phyloP scores from a whole-genome alignment of 1,140 invertebrate species.

The Thrips palmi region DNA sequence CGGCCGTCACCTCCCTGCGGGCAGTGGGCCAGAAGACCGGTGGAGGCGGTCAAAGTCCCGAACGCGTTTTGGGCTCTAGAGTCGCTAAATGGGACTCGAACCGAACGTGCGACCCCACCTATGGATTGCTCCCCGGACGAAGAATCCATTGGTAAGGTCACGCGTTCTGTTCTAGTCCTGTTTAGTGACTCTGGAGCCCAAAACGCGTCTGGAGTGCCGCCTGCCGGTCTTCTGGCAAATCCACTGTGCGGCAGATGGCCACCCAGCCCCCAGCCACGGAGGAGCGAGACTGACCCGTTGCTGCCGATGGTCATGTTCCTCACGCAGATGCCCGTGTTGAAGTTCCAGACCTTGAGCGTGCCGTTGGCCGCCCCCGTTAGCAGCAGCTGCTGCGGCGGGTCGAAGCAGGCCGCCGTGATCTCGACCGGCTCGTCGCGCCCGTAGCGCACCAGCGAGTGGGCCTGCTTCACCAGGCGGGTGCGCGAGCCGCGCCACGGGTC shows the following conservation, averaged over 20 bases:
- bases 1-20: conserved; percentile 22
- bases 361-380: conserved; percentile 43
- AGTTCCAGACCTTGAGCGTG: conserved; percentile 52
- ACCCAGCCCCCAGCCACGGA: neutral
- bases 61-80: neutral
- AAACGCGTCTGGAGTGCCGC: too few relatives aligned
- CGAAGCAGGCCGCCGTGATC: conserved; percentile 58
- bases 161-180: too few relatives aligned
- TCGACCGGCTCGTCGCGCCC: conserved; percentile 40
- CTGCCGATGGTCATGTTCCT: conserved; percentile 37
- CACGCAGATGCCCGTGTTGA: conserved; percentile 49
- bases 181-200: too few relatives aligned
- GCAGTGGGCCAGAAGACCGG: too few relatives aligned
- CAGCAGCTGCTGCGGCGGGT: conserved; percentile 43
- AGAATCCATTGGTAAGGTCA: too few relatives aligned
- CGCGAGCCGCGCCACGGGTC: conserved; percentile 39
- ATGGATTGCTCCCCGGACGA: too few relatives aligned
- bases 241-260: too few relatives aligned
- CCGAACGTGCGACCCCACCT: too few relatives aligned
- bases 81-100: too few relatives aligned
- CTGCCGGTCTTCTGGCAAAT: too few relatives aligned
- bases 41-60: too few relatives aligned
- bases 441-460: conserved; percentile 37
- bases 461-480: conserved; percentile 37
- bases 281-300: conserved; percentile 21